Conservation (phyloP, 2,113 vertebrate species). For the Oncorhynchus mykiss region DNA sequence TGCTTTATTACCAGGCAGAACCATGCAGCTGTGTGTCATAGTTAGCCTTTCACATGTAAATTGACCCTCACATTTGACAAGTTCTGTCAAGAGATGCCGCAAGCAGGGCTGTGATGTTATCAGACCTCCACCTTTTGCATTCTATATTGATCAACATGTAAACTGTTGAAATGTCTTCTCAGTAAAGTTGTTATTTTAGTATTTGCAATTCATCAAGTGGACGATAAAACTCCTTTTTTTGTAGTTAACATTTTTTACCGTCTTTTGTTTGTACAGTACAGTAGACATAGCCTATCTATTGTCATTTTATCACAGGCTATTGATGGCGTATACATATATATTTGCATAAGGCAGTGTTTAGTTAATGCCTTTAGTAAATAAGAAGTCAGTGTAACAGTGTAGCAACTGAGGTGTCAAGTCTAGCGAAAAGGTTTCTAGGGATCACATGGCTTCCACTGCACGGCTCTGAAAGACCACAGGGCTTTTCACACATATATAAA, state of each 20-base stretch:
- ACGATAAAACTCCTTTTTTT: neutral
- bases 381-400: neutral
- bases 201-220: neutral
- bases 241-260: neutral
- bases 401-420: neutral
- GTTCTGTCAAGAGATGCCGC: neutral
- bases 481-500: constrained; percentile 17
- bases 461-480: constrained; percentile 22
- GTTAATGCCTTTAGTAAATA: neutral
- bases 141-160: no score
- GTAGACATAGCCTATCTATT: neutral
- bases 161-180: neutral
- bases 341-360: neutral
- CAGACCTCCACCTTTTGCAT: neutral
- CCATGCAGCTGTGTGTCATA: constrained; percentile 9
- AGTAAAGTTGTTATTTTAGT: no score
- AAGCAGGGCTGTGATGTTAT: neutral
- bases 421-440: constrained; percentile 4
- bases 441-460: constrained; percentile 40
- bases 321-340: neutral
- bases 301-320: neutral
- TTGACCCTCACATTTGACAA: constrained; percentile 2
- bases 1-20: constrained; percentile 12
- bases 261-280: neutral
- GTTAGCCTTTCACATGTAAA: constrained; percentile 19